Conservation (phyloP, 2,113 vertebrate species). For the Chionodraco myersi region DNA sequence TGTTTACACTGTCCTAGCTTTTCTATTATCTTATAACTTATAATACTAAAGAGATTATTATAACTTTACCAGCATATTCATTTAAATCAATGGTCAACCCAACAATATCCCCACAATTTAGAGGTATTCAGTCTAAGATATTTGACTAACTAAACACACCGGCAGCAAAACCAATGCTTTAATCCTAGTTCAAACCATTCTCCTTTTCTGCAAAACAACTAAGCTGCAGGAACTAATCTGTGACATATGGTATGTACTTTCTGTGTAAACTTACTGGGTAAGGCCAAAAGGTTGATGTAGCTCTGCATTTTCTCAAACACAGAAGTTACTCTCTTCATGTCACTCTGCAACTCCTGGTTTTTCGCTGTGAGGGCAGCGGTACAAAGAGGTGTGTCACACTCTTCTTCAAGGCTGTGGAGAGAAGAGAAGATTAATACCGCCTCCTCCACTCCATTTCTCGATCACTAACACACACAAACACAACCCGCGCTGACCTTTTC, state of each 20-base stretch:
- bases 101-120: too few species aligned
- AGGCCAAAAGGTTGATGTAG: constrained; percentile 89
- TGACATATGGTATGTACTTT: not conserved
- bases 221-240: not conserved
- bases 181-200: not conserved
- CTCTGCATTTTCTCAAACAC: constrained; percentile 93
- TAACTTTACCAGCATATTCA: too few species aligned
- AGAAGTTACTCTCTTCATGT: constrained; percentile 89
- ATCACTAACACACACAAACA: not conserved
- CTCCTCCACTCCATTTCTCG: constrained; percentile 15
- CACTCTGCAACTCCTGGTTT: constrained; percentile 91
- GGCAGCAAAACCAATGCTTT: not conserved
- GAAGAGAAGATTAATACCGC: constrained; percentile 34
- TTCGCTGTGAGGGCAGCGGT: constrained; percentile 87
- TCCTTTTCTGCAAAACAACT: too few species aligned
- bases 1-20: too few species aligned
- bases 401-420: constrained; percentile 92
- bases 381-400: constrained; percentile 92
- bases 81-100: too few species aligned
- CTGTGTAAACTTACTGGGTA: constrained; percentile 89
- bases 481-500: constrained; percentile 88
- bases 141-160: too few species aligned
- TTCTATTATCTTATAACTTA: too few species aligned
- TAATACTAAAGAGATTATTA: too few species aligned
- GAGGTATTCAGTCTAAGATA: too few species aligned